phyloP scores from a whole-genome alignment of 2,797 vertebrate species.

The Pseudochirops corinnae region DNA sequence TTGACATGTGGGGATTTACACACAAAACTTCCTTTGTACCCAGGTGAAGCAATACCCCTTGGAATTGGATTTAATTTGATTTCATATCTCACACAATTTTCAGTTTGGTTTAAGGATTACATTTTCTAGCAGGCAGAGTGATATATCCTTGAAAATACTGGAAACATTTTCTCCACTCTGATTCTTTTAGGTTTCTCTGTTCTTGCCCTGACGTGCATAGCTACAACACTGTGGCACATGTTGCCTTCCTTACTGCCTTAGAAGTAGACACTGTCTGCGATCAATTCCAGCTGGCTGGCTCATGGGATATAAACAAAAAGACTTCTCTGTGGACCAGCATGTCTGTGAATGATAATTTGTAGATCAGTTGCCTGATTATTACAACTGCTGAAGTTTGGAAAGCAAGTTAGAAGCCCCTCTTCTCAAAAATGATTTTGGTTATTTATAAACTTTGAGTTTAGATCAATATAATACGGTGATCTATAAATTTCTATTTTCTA shows the following conservation, averaged over 20 bases:
- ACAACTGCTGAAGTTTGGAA: slow-evolving; percentile 55
- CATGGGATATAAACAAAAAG: slow-evolving; percentile 11
- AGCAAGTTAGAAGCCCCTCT: slow-evolving; percentile 55
- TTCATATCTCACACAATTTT: slow-evolving; percentile 49
- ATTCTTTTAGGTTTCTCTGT: neutral
- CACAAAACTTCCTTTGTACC: neutral
- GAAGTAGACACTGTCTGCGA: slow-evolving; percentile 50
- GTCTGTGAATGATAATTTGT: slow-evolving; percentile 42
- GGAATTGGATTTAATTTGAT: slow-evolving; percentile 9
- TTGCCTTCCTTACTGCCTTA: neutral
- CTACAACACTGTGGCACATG: neutral
- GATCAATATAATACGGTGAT: slow-evolving; percentile 29
- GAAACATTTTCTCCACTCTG: neutral
- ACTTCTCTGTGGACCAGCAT: slow-evolving; percentile 19
- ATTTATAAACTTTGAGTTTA: slow-evolving; percentile 59
- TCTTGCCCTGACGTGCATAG: neutral
- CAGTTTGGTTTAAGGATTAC: slow-evolving; percentile 52
- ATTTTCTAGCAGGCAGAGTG: slow-evolving; percentile 34
- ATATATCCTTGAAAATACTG: slow-evolving; percentile 30
- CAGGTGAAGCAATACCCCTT: neutral
- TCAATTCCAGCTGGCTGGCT: slow-evolving; percentile 31
- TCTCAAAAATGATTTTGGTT: slow-evolving; percentile 36
- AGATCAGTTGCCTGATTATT: slow-evolving; percentile 50
- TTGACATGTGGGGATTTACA: neutral
- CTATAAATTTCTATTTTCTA: slow-evolving; percentile 20